Evolutionary conservation across 1,140 invertebrate species (phyloP), one percentile per base, ranked within the genome.

Genomic region (Ridgeia piscesae): DNA sequence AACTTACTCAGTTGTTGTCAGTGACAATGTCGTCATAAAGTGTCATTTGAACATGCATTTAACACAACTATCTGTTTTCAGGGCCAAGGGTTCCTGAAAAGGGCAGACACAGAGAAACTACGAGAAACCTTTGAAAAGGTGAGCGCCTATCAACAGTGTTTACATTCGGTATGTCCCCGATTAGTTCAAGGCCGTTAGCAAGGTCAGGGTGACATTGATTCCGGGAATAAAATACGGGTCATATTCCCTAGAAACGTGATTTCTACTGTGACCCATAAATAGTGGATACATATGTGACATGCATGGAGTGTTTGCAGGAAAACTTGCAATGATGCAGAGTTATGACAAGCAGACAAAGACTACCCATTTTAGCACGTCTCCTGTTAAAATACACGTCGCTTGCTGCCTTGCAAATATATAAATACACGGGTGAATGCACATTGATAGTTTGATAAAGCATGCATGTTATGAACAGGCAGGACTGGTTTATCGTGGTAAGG

Each of bases 101-200:
- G 98, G 95, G 98, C 98, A 34, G 98, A 98, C 95, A 97, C 97
- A 94, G 97, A 98, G 92, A 97, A 97, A 93, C 97, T 99, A 93
- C 96, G 97, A 95, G 97, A 98, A 94, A 98, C 99, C 95, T 99
- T 99, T 96, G 96, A 97, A 11, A 95, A 95, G 94, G 95, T 95
- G 91, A 93, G 93, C 93, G 42, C 88, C 42, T 92, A 34, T 91
- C 77, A 34, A 58, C 92, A 90, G 17, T 89, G 33, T 42, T 42
- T 91, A 33, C 90, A 27, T 91, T 91, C n/a, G 34, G n/a, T 35
- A 35, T 91, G 91, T 42, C 33, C 33, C 42, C 48, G 89, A 90
- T 34, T 34, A 90, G 42, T 91, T 91, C 48, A 91, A 48, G 33
- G 34, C 91, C 42, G 35, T 35, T 90, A 35, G 35, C 35, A 34